Evolutionary conservation across 1,140 invertebrate genomes (phyloP).

Genomic region (Coenobita brevimanus): DNA sequence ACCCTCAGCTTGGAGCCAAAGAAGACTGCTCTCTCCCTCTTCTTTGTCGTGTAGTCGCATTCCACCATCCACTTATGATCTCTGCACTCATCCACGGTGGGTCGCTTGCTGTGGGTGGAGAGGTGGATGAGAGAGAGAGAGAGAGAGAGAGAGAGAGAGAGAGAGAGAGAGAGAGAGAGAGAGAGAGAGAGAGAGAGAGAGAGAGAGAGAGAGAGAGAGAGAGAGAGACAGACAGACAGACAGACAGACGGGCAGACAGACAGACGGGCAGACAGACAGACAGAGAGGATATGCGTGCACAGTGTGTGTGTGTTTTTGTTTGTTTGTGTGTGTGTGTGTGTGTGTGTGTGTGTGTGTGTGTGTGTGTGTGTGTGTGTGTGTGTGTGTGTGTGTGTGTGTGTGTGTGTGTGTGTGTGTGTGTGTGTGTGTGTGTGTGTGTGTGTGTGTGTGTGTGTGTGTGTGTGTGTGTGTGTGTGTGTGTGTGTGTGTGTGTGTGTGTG

Average conservation of each 20-base stretch:
- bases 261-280: conserved; percentile 1
- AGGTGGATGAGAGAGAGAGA: conserved; percentile 5
- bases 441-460: too few relatives aligned
- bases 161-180: conserved; percentile 22
- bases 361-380: background rate
- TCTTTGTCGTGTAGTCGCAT: conserved; percentile 93
- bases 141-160: conserved; percentile 20
- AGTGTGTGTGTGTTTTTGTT: too few relatives aligned
- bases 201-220: conserved; percentile 18
- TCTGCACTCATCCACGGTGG: conserved; percentile 92
- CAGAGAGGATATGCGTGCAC: too few relatives aligned
- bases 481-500: too few relatives aligned
- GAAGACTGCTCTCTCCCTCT: conserved; percentile 90
- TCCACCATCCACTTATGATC: conserved; percentile 96
- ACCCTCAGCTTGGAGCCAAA: conserved; percentile 81
- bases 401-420: too few relatives aligned
- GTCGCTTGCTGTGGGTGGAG: conserved; percentile 83
- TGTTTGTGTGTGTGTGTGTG: too few relatives aligned
- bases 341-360: too few relatives aligned
- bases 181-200: background rate
- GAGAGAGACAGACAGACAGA: conserved; percentile 28
- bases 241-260: background rate
- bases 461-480: too few relatives aligned
- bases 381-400: background rate
- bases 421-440: too few relatives aligned